Evolutionary conservation across 2,113 vertebrate species (phyloP), one percentile per base, ranked within the genome.

Genomic region (Excalfactoria chinensis): DNA sequence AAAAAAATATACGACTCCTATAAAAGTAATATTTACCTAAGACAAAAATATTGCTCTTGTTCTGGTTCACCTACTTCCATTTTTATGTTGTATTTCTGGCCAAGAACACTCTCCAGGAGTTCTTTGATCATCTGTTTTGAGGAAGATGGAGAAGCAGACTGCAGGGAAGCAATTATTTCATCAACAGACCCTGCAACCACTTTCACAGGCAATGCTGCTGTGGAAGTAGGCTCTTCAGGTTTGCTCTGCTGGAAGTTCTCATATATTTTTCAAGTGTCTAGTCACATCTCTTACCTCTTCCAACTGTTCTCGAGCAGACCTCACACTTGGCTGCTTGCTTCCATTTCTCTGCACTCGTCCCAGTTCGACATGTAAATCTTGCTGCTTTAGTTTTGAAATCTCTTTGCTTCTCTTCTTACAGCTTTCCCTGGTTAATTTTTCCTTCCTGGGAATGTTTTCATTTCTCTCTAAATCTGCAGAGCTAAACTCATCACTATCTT

Each of bases 121-220:
- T 97, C 97, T 96, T 93, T 97, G 94, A 98, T 97, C 89, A 2
- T 96, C 84, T 95, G 63, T 82, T 98, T 97, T 26, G 96, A 95
- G 35, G 94, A 90, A 88, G 90, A 94, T 74, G 92, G 94, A 62
- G 89, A 84, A 90, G 97, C 93, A 56, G 95, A 97, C 95, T 95
- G 96, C 90, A 97, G 93, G 28, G 97, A 98, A 73, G 95, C 96
- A 82, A 97, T 97, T 94, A 98, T 97, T 95, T 98, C 97, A 95
- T 98, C 97, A 68, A 96, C 94, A 91, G 94, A 96, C 49, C 55
- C 95, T 76, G 95, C 96, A 83, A 79, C 26, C 35, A 79, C 81
- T 56, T 89, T 97, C 69, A 79, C 25, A 46, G 80, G 75, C 81
- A 75, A 66, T 9, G 48, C 84, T 59, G 68, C 30, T 76, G 25